A percentile compares a stretch with the other conserved stretches of the same genome.
These are phyloP conservation scores for Cepphus grylle DNA, from an alignment of 2,113 vertebrate species.

Conservation along the genomic window DNA sequence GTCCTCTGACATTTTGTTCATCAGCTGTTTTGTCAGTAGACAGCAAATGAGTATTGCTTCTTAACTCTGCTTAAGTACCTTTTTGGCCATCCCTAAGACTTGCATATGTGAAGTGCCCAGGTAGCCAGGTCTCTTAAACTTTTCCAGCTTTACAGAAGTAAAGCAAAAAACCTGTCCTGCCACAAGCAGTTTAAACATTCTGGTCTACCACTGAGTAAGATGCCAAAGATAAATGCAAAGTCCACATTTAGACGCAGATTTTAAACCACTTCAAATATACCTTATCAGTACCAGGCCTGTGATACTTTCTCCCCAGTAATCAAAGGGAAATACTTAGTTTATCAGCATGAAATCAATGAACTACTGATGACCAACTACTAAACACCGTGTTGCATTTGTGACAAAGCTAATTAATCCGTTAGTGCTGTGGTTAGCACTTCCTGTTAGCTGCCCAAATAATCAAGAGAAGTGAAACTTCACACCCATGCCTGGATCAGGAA, in stretches of 20 bases:
- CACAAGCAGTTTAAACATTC: background rate
- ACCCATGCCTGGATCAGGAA: background rate
- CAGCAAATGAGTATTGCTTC: background rate
- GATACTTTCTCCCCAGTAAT: background rate
- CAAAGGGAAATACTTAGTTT: background rate
- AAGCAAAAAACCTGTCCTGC: background rate
- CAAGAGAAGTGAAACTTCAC: slow-evolving; percentile 45
- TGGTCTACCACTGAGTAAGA: background rate
- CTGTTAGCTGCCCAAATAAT: slow-evolving; percentile 28
- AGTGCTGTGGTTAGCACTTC: slow-evolving; percentile 21
- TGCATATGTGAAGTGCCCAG: background rate
- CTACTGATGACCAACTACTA: background rate
- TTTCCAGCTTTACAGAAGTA: background rate
- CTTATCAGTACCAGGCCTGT: background rate
- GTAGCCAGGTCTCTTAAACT: background rate
- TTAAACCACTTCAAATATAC: background rate
- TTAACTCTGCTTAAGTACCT: background rate
- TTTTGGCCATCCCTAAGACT: background rate
- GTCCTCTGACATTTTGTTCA: background rate
- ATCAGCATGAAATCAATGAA: background rate
- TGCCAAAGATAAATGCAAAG: background rate
- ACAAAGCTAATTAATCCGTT: slow-evolving; percentile 18
- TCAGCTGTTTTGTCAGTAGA: background rate
- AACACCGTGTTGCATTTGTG: background rate
- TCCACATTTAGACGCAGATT: background rate